phyloP scores from a whole-genome alignment of 2,113 vertebrate species.

The Danio rerio region DNA sequence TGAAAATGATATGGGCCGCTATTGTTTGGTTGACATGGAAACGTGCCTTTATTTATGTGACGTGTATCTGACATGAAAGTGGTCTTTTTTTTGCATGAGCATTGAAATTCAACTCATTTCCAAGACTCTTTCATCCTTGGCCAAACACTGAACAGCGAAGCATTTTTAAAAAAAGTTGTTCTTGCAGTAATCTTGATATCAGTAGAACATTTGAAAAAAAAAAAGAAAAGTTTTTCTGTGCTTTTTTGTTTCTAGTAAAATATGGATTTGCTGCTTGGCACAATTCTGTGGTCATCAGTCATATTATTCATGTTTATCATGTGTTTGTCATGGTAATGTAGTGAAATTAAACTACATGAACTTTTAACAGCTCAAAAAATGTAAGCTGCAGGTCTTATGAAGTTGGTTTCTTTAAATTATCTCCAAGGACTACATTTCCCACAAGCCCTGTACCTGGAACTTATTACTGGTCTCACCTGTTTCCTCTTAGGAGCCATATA shows the following conservation, averaged over 20 bases:
- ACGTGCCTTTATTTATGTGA: slow-evolving; percentile 64
- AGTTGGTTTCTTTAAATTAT: too few species aligned
- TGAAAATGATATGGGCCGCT: slow-evolving; percentile 62
- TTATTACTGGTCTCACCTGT: too few species aligned
- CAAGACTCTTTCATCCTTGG: slow-evolving; percentile 65
- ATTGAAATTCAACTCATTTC: slow-evolving; percentile 60
- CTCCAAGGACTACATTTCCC: too few species aligned
- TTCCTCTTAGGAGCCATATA: too few species aligned
- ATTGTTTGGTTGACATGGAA: slow-evolving; percentile 58
- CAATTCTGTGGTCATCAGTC: neutral
- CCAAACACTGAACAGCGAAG: slow-evolving; percentile 54
- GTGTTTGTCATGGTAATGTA: neutral
- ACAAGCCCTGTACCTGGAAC: too few species aligned
- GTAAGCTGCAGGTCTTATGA: too few species aligned
- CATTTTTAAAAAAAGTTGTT: slow-evolving; percentile 9
- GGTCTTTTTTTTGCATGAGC: slow-evolving; percentile 55
- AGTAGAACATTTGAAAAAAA: neutral
- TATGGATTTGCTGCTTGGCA: neutral
- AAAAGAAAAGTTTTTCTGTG: neutral
- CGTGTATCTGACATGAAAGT: slow-evolving; percentile 62
- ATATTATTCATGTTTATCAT: neutral
- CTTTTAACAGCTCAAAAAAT: too few species aligned
- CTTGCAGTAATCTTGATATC: neutral
- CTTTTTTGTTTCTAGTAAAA: neutral
- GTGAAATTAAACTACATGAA: too few species aligned